Evolutionary conservation across 2,888 invertebrate species (phyloP).

Genomic region (Eustalomyia histrio): DNA sequence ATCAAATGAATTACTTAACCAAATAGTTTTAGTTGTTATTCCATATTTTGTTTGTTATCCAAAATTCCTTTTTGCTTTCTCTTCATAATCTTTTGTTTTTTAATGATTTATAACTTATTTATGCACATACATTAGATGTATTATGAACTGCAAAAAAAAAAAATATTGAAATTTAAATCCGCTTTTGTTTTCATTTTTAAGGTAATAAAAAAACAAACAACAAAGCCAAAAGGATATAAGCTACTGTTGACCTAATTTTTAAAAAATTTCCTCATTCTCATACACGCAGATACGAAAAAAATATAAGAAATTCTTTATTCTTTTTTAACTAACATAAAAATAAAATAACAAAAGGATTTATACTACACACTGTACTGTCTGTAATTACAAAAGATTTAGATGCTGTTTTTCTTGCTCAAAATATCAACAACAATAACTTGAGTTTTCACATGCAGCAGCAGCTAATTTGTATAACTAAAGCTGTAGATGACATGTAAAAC

Average conservation of each 20-base stretch:
- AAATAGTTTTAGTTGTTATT: background rate
- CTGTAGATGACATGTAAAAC: background rate
- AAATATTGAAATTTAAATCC: slow-evolving; percentile 43
- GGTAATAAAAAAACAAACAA: background rate
- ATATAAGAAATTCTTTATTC: background rate
- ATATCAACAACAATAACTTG: background rate
- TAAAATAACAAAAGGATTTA: background rate
- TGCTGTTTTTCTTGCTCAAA: slow-evolving; percentile 6
- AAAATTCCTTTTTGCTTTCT: background rate
- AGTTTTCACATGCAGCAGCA: background rate
- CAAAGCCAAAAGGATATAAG: slow-evolving; percentile 33
- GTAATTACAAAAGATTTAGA: slow-evolving; percentile 50
- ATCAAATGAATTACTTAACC: background rate
- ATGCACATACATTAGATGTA: background rate
- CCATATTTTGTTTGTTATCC: background rate
- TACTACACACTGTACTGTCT: slow-evolving; percentile 12
- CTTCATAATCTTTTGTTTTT: slow-evolving; percentile 26
- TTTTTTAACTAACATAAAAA: slow-evolving; percentile 10
- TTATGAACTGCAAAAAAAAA: slow-evolving; percentile 23
- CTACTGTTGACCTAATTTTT: slow-evolving; percentile 62
- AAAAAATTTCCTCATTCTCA: slow-evolving; percentile 1
- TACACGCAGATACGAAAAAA: background rate
- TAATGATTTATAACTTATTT: slow-evolving; percentile 52
- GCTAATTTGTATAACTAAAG: slow-evolving; percentile 19
- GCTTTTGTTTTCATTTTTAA: background rate